These are phyloP conservation scores for Maccullochella peelii DNA, from an alignment of 2,113 vertebrate species.

Conservation along the genomic window DNA sequence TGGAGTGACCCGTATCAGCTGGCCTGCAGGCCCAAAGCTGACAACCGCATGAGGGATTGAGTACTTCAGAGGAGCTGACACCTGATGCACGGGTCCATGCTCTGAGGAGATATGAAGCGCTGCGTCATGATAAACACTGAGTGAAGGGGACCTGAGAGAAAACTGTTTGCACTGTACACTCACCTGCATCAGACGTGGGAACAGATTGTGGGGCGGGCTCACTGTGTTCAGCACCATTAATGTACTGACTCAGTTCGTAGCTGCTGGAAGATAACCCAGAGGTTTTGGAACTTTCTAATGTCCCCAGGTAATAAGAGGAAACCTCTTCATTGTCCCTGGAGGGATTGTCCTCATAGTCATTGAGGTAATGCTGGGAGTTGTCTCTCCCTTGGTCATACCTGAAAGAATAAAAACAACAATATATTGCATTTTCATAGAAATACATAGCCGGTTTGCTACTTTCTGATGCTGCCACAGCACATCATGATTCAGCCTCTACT, in stretches of 20 bases:
- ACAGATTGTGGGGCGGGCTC: not conserved
- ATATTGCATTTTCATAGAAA: not conserved
- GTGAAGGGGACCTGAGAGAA: not conserved
- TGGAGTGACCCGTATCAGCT: conserved; percentile 85
- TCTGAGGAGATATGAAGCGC: conserved; percentile 48
- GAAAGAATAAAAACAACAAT: conserved; percentile 6
- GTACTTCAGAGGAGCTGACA: conserved; percentile 85
- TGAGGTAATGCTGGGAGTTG: conserved; percentile 52
- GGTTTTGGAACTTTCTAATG: conserved; percentile 85
- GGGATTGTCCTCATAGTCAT: conserved; percentile 31
- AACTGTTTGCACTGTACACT: not conserved
- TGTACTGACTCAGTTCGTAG: conserved; percentile 92
- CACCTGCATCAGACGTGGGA: conserved; percentile 78
- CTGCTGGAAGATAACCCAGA: conserved; percentile 91
- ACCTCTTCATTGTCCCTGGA: conserved; percentile 66
- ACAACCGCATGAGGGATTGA: conserved; percentile 81
- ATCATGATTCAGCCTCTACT: not conserved
- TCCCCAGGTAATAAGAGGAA: conserved; percentile 71
- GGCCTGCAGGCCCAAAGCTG: conserved; percentile 90
- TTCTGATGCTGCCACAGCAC: not conserved
- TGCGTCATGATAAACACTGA: not conserved
- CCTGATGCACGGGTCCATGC: conserved; percentile 8
- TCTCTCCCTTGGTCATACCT: conserved; percentile 68
- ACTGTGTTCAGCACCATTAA: conserved; percentile 69
- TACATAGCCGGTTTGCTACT: not conserved